Evolutionary conservation across 2,113 vertebrate species (phyloP), one percentile per base, ranked within the genome.

Genomic region (Caloenas nicobarica): DNA sequence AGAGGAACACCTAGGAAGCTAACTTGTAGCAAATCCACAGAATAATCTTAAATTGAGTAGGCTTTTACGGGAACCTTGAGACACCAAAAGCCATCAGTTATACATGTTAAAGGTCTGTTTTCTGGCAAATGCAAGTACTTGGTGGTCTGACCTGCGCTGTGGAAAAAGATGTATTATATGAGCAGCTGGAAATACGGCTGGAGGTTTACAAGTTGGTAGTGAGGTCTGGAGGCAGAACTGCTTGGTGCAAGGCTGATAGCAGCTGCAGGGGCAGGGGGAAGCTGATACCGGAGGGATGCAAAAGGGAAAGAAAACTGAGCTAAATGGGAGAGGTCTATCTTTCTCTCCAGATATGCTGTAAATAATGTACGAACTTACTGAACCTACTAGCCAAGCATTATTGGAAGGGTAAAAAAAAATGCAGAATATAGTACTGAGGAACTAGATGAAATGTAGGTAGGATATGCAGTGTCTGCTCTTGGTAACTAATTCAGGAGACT

Each of bases 261-360:
- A 81, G 89, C 81, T 56, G 60, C 60, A 86, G 71, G 57, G 86
- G 26, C 46, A 68, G 22, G 68, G 64, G 34, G 76, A 69, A 54
- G 46, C 64, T 84, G 89, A 16, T 95, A 93, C 19, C 34, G 0
- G 2, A 28, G 64, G 26, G 50, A 4, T 70, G 83, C 77, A 88
- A 74, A 61, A 50, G 69, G 91, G 33, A 19, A 53, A 19, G 77
- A 74, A 79, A 56, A 56, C 68, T 4, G 86, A 86, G 65, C 64
- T 66, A 36, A 29, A 19, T 68, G 89, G 91, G 83, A 96, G 91
- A 87, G 91, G 86, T 77, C 81, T 87, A 44, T 93, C 91, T 93
- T 78, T 56, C 46, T 81, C 53, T 84, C 48, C 86, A 92, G 69
- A 68, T 91, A 48, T 0, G 8, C 86, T 58, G 60, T 86, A 70